Percentiles rank a stretch among this genome's conserved stretches.
These are phyloP conservation scores for Netelia fuscicornis DNA, from an alignment of 2,888 invertebrate genomes.

Conservation along the genomic window DNA sequence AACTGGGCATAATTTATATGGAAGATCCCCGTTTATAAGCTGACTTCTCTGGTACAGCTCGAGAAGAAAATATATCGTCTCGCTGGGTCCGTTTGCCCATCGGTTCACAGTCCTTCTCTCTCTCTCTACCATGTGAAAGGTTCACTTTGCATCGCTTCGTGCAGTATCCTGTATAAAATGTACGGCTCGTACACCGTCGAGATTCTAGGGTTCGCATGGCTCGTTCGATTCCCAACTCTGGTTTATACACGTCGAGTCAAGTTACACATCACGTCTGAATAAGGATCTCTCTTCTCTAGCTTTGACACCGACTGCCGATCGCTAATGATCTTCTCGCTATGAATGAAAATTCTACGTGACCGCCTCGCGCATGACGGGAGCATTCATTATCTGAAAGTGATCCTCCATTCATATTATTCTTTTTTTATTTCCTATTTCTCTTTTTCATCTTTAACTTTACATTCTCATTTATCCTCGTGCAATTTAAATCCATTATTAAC, in stretches of 20 bases:
- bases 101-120: constrained; percentile 10
- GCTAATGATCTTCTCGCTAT: constrained; percentile 39
- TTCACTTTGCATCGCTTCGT: constrained; percentile 32
- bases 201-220: constrained; percentile 41
- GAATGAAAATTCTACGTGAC: constrained; percentile 53
- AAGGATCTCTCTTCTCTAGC: constrained; percentile 25
- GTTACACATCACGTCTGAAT: constrained; percentile 44
- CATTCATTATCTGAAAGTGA: constrained; percentile 2
- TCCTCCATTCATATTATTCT: constrained; percentile 31
- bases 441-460: neutral
- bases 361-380: neutral
- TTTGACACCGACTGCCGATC: neutral
- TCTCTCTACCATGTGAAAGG: constrained; percentile 58
- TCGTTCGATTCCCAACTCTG: constrained; percentile 21
- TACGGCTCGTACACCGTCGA: constrained; percentile 3
- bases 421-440: neutral
- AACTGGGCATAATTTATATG: constrained; percentile 78
- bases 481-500: too few species aligned
- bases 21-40: constrained; percentile 72
- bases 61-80: constrained; percentile 67
- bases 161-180: constrained; percentile 50
- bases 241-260: neutral
- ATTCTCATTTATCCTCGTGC: too few species aligned
- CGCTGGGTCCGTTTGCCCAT: constrained; percentile 50
- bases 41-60: constrained; percentile 51